These are phyloP conservation scores for Aurelia coerulea DNA, from an alignment of 30 jellyfish, hydroid and myxozoan genomes.

Conservation along the genomic window DNA sequence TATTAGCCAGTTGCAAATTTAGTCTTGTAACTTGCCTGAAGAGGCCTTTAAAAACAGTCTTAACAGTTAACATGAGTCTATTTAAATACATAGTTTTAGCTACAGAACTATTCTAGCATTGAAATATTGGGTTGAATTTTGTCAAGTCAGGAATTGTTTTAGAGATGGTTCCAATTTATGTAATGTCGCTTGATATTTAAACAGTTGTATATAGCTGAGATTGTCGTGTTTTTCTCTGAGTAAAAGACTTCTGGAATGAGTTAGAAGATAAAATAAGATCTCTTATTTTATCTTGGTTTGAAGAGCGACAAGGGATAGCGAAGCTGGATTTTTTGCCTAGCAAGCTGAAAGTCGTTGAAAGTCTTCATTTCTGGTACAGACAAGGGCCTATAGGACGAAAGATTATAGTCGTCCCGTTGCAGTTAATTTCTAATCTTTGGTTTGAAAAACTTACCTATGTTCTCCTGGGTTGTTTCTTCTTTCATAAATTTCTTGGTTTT, in stretches of 20 bases:
- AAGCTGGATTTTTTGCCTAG: too few species aligned
- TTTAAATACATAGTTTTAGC: constrained; percentile 67
- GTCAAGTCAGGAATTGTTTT: constrained; percentile 59
- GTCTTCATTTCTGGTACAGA: too few species aligned
- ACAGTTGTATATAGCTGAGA: constrained; percentile 29
- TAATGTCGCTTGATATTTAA: constrained; percentile 61
- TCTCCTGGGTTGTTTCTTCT: too few species aligned
- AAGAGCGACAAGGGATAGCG: neutral
- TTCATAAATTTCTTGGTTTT: too few species aligned
- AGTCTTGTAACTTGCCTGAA: constrained; percentile 19
- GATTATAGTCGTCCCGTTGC: too few species aligned
- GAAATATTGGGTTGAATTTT: constrained; percentile 67
- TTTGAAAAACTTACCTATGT: too few species aligned
- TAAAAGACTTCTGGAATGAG: too few species aligned
- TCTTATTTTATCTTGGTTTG: neutral
- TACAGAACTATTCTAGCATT: constrained; percentile 46
- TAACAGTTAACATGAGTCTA: constrained; percentile 41
- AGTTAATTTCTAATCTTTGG: too few species aligned
- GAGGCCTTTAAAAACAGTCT: constrained; percentile 14
- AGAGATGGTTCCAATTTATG: constrained; percentile 69
- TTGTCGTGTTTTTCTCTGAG: constrained; percentile 1
- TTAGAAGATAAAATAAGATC: neutral
- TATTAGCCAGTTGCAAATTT: too few species aligned
- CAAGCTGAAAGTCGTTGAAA: too few species aligned
- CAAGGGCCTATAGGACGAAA: too few species aligned